Evolutionary conservation across 35 echinoderm and acorn worm species (phyloP).

Genomic region (Stichopus chloronotus): DNA sequence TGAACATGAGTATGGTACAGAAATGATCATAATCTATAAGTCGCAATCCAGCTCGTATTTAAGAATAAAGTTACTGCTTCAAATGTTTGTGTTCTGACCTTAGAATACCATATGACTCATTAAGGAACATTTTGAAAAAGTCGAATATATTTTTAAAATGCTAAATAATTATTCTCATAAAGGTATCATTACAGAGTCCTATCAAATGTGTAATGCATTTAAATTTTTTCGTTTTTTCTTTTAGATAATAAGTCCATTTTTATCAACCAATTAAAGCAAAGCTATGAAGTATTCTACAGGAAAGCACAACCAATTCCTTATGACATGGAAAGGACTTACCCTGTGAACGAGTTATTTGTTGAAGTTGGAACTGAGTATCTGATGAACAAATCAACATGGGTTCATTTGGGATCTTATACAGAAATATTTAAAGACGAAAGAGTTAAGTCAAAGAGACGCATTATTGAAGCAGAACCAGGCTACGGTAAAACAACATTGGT

Average conservation of each 20-base stretch:
- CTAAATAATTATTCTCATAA: too few species aligned
- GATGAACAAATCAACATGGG: not conserved
- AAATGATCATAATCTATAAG: too few species aligned
- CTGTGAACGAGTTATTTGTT: not conserved
- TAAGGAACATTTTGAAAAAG: too few species aligned
- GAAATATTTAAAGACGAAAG: not conserved
- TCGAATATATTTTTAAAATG: too few species aligned
- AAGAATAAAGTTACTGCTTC: too few species aligned
- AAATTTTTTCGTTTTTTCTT: not conserved
- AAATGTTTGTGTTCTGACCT: too few species aligned
- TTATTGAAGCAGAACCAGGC: conserved; percentile 32
- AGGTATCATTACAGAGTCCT: too few species aligned
- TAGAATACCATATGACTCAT: too few species aligned
- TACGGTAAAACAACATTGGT: conserved; percentile 1
- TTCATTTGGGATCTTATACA: not conserved
- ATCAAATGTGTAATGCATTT: too few species aligned
- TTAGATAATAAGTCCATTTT: not conserved
- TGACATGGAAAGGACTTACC: not conserved
- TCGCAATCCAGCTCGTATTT: too few species aligned
- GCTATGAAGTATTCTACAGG: not conserved
- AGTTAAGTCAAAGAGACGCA: conserved; percentile 10
- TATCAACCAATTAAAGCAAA: conserved; percentile 4
- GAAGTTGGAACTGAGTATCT: conserved; percentile 19
- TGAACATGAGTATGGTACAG: too few species aligned
- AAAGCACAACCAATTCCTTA: not conserved